Percentiles rank a stretch among this genome's conserved stretches.
Conservation (phyloP, 2,113 vertebrate species). For the Microtus pennsylvanicus region DNA sequence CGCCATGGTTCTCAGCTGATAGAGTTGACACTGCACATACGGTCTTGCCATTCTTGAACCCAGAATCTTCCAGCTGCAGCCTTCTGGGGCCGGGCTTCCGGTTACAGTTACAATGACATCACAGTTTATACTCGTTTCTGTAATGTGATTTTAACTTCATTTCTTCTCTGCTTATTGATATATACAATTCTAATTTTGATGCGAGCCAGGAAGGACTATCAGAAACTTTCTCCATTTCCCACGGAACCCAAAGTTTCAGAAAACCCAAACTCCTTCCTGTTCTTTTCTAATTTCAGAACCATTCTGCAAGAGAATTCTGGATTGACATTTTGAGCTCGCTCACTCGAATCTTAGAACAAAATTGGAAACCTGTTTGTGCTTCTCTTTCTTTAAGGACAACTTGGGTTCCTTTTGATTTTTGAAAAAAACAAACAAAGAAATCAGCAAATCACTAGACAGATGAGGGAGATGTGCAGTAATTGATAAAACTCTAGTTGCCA, state of each 20-base stretch:
- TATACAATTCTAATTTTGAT: not conserved
- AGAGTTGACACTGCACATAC: not conserved
- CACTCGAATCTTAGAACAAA: constrained; percentile 32
- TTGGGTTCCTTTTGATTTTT: constrained; percentile 12
- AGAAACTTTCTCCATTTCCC: not conserved
- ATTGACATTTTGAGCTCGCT: not conserved
- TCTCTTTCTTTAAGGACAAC: not conserved
- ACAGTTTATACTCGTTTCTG: not conserved
- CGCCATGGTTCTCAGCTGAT: not conserved
- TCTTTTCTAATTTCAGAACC: not conserved
- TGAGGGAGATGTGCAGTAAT: not conserved
- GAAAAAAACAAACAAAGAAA: not conserved
- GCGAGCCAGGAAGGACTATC: not conserved
- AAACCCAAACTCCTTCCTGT: not conserved
- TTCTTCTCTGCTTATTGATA: not conserved
- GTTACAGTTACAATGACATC: too few relatives aligned
- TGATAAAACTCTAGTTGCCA: not conserved
- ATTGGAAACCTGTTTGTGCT: not conserved
- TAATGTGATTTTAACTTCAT: not conserved
- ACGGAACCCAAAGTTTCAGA: not conserved
- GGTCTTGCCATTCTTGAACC: not conserved
- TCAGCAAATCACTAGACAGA: not conserved
- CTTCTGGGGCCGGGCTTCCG: not conserved
- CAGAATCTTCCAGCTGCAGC: not conserved
- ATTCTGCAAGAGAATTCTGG: not conserved